These are phyloP conservation scores for Diaperis boleti DNA, from an alignment of 2,888 invertebrate genomes.

Conservation along the genomic window DNA sequence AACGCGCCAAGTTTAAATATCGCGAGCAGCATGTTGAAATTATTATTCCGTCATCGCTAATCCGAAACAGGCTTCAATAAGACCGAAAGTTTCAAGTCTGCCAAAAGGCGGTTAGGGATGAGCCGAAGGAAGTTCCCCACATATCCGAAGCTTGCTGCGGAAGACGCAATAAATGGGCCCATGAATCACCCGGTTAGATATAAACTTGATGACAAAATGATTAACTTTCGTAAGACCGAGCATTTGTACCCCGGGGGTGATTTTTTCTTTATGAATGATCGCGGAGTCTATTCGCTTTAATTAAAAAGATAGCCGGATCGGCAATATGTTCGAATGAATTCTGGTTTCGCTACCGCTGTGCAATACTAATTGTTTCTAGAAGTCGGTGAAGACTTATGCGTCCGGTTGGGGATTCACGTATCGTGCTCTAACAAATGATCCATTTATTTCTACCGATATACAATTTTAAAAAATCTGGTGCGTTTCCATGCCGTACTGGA, in stretches of 20 bases:
- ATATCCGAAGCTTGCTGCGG: slow-evolving; percentile 4
- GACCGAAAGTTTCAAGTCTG: neutral
- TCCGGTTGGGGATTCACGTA: too few relatives aligned
- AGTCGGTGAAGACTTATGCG: too few relatives aligned
- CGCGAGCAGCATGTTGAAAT: slow-evolving; percentile 5
- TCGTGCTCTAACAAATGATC: too few relatives aligned
- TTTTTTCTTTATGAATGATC: slow-evolving; percentile 26
- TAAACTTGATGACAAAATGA: slow-evolving; percentile 36
- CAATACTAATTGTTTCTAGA: neutral
- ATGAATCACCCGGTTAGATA: slow-evolving; percentile 30
- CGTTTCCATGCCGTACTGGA: too few relatives aligned
- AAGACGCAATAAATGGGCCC: slow-evolving; percentile 33
- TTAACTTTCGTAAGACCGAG: slow-evolving; percentile 30
- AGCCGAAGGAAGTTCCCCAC: slow-evolving; percentile 14
- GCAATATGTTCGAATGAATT: neutral
- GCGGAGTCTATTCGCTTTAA: slow-evolving; percentile 8
- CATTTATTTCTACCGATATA: too few relatives aligned
- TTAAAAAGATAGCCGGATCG: slow-evolving; percentile 16
- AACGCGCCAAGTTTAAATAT: slow-evolving; percentile 4
- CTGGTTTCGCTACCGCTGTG: too few relatives aligned
- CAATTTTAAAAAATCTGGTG: too few relatives aligned
- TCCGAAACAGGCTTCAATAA: slow-evolving; percentile 3
- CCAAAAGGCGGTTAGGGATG: slow-evolving; percentile 24
- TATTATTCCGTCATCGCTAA: slow-evolving; percentile 12
- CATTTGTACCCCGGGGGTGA: slow-evolving; percentile 17